Base-by-base conservation (phyloP, 2,888 invertebrate species). In the Tuberolachnus salignus region DNA sequence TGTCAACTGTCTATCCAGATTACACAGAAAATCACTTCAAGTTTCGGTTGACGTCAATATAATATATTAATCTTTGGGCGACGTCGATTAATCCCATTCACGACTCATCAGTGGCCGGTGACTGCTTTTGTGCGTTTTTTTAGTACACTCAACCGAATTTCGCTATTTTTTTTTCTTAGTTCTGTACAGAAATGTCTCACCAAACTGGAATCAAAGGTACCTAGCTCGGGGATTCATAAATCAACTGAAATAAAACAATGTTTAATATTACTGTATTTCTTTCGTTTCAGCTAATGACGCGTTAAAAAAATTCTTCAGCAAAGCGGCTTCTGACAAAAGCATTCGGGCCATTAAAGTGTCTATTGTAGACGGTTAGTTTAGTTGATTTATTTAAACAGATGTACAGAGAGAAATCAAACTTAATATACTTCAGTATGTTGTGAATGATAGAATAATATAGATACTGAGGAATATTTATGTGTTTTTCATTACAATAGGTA, bases 151-250 rank as follows among this genome's bases (percentile, higher is more conserved):
- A 34, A 34, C 34, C 3, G 34, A 34, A 6, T 34, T 34, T 34
- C 34, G 34, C 34, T 4, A 34, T 34, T 34, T 34, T n/a, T 4
- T 34, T 34, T 34, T 34, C 34, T 34, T 34, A 34, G 34, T 34
- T 34, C 34, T 3, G 34, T 34, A 6, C 34, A n/a, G 80, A 72
- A 23, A 94, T 94, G 94, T 94, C 94, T 85, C 94, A 94, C 85
- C 94, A 94, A 88, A 94, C 94, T 19, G 94, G 94, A 85, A 94
- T 95, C 83, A 92, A 91, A 90, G 93, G 94, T 94, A 63, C 9
- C 1, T 8, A 53, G 9, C 9, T n/a, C n/a, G 6, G 4, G n/a
- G n/a, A 19, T n/a, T n/a, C 6, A 34, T 53, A 10, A n/a, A 19
- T 10, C 19, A n/a, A 9, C 9, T 1, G 8, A 19, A 46, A 46